Percentiles rank a stretch among this genome's conserved stretches.
phyloP scores from a whole-genome alignment of 2,888 invertebrate genomes.

The Steinernema hermaphroditum region DNA sequence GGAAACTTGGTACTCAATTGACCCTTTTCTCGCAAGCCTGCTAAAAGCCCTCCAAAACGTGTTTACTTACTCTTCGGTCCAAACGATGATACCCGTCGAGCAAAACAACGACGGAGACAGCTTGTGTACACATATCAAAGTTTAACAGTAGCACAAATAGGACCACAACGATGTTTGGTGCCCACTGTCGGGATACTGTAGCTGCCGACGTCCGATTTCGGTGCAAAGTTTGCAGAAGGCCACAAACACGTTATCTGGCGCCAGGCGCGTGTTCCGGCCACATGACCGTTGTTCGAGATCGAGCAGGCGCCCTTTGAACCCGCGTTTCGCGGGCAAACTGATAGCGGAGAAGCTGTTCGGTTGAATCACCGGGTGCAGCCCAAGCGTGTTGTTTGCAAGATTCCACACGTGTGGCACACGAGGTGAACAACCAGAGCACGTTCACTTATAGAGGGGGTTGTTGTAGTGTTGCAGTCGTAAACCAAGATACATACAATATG shows the following conservation, averaged over 20 bases:
- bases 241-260: not conserved
- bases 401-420: not conserved
- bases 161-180: not conserved
- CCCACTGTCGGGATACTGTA: not conserved
- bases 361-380: not conserved
- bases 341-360: not conserved
- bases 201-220: not conserved
- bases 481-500: too few species aligned
- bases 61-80: too few species aligned
- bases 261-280: not conserved
- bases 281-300: not conserved
- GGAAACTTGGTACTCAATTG: too few species aligned
- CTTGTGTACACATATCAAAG: too few species aligned
- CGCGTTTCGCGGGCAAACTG: not conserved
- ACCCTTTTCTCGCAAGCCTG: too few species aligned
- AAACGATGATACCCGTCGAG: too few species aligned
- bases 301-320: not conserved
- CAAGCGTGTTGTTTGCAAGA: conserved; percentile 1
- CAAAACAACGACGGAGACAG: too few species aligned
- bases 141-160: not conserved
- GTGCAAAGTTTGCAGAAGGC: not conserved
- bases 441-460: too few species aligned
- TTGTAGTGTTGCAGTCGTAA: too few species aligned
- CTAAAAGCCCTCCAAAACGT: too few species aligned
- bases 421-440: not conserved